phyloP scores from a whole-genome alignment of 2,113 vertebrate species.

The Prunella himalayana region DNA sequence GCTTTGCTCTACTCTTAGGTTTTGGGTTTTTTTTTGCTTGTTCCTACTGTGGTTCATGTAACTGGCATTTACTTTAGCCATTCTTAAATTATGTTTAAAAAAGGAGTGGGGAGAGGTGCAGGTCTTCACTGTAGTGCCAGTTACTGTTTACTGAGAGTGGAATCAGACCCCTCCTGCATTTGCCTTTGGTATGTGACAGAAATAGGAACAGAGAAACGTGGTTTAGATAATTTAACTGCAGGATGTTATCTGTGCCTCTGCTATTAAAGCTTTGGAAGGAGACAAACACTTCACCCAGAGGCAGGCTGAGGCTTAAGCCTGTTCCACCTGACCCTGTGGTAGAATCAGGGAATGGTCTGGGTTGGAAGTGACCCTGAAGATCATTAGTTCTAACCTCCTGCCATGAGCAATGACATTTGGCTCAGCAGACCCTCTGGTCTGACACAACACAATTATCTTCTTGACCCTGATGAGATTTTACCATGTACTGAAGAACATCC shows the following conservation, averaged over 20 bases:
- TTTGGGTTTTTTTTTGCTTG: neutral
- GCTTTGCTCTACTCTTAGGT: neutral
- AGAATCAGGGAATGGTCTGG: neutral
- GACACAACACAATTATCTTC: neutral
- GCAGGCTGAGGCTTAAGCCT: neutral
- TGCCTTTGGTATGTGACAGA: neutral
- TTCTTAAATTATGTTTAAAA: neutral
- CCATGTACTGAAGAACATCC: neutral
- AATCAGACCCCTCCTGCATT: neutral
- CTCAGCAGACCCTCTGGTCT: neutral
- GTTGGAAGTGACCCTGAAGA: neutral
- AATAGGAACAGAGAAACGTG: neutral
- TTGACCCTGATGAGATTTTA: neutral
- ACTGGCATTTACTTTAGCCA: neutral
- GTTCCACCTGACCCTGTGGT: neutral
- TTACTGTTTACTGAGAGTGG: neutral
- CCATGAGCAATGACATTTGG: neutral
- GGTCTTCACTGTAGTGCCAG: neutral
- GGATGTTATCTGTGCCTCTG: neutral
- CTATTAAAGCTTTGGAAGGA: neutral
- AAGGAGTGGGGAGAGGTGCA: neutral
- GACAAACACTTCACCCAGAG: neutral
- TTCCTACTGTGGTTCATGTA: neutral
- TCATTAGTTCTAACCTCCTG: neutral
- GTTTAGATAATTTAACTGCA: neutral